Conservation (phyloP, 1,140 invertebrate genomes). For the Neotoxoptera formosana region DNA sequence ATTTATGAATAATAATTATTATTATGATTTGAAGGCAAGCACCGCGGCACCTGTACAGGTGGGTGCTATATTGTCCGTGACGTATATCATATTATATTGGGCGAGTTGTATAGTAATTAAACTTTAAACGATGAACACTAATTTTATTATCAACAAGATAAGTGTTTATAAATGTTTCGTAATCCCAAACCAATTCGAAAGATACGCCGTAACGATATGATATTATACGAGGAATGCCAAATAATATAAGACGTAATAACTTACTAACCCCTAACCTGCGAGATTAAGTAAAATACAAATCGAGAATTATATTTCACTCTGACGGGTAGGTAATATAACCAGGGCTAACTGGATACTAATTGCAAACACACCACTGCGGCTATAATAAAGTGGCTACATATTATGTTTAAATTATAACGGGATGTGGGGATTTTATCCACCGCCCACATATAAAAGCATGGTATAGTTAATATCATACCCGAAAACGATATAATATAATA, state of each 20-base stretch:
- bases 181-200: conserved; percentile 6
- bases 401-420: background rate
- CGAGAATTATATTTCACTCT: background rate
- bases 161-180: background rate
- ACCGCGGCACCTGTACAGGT: background rate
- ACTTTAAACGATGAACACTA: conserved; percentile 1
- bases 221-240: background rate
- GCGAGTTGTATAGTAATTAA: background rate
- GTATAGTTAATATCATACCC: background rate
- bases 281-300: conserved; percentile 6
- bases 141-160: background rate
- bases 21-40: background rate
- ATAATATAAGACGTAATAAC: background rate
- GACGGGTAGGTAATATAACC: background rate
- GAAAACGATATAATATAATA: too few species aligned
- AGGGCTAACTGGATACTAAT: background rate
- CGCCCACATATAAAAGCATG: too few species aligned
- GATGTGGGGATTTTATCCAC: background rate
- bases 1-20: background rate
- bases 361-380: background rate
- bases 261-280: background rate
- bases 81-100: background rate
- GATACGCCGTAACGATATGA: background rate
- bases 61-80: background rate
- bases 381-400: background rate